These are phyloP conservation scores for Pantelozetes paolii DNA, from an alignment of 2,888 invertebrate species.

Conservation along the genomic window DNA sequence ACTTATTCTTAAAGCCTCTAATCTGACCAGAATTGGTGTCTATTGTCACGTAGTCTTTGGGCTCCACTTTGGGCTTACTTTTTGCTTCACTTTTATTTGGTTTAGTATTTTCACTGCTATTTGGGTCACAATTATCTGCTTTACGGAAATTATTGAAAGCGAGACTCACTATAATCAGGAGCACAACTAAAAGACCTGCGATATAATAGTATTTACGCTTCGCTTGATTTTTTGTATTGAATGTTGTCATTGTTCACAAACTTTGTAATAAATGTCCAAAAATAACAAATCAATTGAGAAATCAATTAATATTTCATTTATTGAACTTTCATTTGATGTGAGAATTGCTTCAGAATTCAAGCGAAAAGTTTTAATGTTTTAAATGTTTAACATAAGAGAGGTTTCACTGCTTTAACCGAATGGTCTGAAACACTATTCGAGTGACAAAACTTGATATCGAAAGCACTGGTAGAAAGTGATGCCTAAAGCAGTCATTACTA, in stretches of 20 bases:
- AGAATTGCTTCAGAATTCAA: neutral
- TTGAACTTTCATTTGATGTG: neutral
- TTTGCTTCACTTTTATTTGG: neutral
- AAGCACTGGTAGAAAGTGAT: neutral
- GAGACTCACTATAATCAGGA: conserved; percentile 18
- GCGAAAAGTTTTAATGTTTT: neutral
- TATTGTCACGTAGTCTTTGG: conserved; percentile 16
- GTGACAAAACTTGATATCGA: conserved; percentile 26
- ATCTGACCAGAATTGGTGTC: conserved; percentile 6
- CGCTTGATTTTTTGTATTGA: conserved; percentile 33
- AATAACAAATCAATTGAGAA: neutral
- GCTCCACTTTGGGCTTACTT: neutral
- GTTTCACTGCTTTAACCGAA: neutral
- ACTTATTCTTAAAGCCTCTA: neutral
- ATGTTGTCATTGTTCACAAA: conserved; percentile 12
- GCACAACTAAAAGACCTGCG: conserved; percentile 26
- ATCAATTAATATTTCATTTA: neutral
- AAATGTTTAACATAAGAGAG: neutral
- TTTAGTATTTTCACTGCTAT: neutral
- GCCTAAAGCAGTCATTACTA: neutral
- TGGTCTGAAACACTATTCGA: neutral
- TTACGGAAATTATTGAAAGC: conserved; percentile 18
- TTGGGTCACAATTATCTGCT: conserved; percentile 24
- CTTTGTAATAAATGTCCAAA: neutral
- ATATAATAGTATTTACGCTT: conserved; percentile 34